phyloP scores from a whole-genome alignment of 2,888 invertebrate genomes.

The Oxycera nigricornis region DNA sequence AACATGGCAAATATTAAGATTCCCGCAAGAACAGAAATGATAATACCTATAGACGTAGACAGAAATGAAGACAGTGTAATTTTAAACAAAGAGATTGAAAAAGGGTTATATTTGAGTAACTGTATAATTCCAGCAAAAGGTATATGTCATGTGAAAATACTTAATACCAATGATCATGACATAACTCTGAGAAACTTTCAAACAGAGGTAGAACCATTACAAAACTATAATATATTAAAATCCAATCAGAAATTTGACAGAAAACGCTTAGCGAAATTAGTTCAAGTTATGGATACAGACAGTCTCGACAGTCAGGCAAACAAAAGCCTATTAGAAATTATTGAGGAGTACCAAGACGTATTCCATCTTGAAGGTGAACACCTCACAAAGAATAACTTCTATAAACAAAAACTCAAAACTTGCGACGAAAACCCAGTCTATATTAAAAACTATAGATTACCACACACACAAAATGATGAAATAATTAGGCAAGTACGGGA shows the following conservation, averaged over 20 bases:
- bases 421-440: not conserved
- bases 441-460: not conserved
- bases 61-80: slow-evolving; percentile 34
- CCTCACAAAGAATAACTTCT: not conserved
- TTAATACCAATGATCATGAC: not conserved
- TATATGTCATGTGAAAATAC: slow-evolving; percentile 10
- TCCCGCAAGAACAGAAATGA: not conserved
- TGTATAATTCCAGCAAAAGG: slow-evolving; percentile 29
- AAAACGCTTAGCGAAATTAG: not conserved
- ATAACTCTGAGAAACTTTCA: not conserved
- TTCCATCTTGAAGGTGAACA: not conserved
- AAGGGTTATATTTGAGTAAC: slow-evolving; percentile 24
- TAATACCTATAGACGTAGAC: not conserved
- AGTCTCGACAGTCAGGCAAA: too few species aligned
- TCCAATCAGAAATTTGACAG: not conserved
- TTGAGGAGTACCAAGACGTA: not conserved
- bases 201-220: too few species aligned
- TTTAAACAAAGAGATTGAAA: slow-evolving; percentile 23
- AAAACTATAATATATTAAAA: too few species aligned
- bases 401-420: not conserved
- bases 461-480: not conserved
- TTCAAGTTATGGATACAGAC: not conserved
- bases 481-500: too few species aligned
- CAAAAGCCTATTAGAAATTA: not conserved
- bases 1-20: not conserved